A percentile compares a stretch with the other conserved stretches of the same genome.
Conservation (phyloP, 2,797 vertebrate genomes). For the Gorsachius magnificus region DNA sequence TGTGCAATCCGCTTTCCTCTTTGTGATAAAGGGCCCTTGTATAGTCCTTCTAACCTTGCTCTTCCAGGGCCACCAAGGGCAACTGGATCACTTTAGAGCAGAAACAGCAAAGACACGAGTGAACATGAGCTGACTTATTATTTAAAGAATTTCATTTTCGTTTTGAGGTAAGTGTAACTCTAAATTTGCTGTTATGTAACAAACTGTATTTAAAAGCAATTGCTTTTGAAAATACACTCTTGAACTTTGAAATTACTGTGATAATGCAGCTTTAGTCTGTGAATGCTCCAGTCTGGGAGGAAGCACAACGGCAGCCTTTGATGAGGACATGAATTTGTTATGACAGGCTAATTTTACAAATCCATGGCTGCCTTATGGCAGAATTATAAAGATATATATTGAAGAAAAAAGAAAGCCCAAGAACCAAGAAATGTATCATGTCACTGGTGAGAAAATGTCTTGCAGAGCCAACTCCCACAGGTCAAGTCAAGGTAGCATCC, state of each 20-base stretch:
- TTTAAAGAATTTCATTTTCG: conserved; percentile 42
- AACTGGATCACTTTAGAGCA: background rate
- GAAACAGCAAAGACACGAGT: background rate
- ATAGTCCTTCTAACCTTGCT: background rate
- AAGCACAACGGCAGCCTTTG: conserved; percentile 57
- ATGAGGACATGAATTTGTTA: conserved; percentile 71
- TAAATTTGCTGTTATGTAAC: conserved; percentile 54
- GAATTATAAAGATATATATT: conserved; percentile 54
- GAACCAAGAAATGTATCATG: background rate
- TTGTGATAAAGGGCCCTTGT: background rate
- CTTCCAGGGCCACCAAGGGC: background rate
- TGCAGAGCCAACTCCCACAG: background rate
- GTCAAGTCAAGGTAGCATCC: conserved; percentile 25
- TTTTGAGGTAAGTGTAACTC: conserved; percentile 27
- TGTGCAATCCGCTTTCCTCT: background rate
- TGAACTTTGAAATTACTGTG: conserved; percentile 57
- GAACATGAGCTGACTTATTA: background rate
- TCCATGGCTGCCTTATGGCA: conserved; percentile 45
- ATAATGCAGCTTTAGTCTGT: conserved; percentile 39
- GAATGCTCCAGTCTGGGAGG: conserved; percentile 40
- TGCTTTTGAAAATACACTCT: conserved; percentile 48
- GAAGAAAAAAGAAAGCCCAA: background rate
- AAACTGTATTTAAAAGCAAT: conserved; percentile 55
- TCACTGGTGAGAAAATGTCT: conserved; percentile 28
- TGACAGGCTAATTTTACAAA: conserved; percentile 71